These are phyloP conservation scores for Holothuria scabra DNA, from an alignment of 53 echinoderm and acorn worm species.

Conservation along the genomic window DNA sequence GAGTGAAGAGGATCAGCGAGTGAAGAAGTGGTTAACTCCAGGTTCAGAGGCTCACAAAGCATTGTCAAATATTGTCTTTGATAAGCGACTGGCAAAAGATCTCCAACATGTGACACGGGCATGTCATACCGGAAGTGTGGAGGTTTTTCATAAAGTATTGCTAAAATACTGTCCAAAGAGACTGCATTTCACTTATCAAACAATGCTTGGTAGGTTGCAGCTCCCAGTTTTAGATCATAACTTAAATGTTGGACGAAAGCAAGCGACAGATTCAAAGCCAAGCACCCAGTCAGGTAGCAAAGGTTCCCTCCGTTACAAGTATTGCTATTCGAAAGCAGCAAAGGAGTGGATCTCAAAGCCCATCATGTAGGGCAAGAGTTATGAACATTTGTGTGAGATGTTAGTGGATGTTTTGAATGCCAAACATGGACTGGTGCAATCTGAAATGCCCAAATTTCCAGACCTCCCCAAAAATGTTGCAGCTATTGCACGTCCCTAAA, in stretches of 20 bases:
- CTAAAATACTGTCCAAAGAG: constrained; percentile 64
- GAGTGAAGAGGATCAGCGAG: neutral
- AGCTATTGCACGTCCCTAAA: neutral
- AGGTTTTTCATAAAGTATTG: constrained; percentile 55
- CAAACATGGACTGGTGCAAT: neutral
- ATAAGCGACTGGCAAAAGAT: constrained; percentile 49
- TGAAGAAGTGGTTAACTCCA: constrained; percentile 55
- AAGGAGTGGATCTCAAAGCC: constrained; percentile 37
- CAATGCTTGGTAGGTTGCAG: constrained; percentile 43
- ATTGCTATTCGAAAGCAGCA: constrained; percentile 26
- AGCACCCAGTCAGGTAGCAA: constrained; percentile 1
- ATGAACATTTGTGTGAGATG: constrained; percentile 22
- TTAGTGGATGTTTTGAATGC: neutral
- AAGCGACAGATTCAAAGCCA: neutral
- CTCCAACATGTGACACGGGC: constrained; percentile 49
- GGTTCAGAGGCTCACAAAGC: constrained; percentile 46
- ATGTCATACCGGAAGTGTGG: constrained; percentile 70
- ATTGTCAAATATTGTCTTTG: constrained; percentile 33
- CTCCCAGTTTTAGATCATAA: constrained; percentile 60
- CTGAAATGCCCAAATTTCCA: neutral
- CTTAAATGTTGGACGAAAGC: constrained; percentile 37
- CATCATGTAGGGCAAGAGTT: constrained; percentile 32
- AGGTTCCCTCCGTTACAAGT: neutral
- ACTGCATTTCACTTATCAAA: constrained; percentile 44
- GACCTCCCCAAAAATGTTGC: constrained; percentile 34